Base-by-base conservation (phyloP, 1,140 invertebrate species). In the Phocides pigmalion region DNA sequence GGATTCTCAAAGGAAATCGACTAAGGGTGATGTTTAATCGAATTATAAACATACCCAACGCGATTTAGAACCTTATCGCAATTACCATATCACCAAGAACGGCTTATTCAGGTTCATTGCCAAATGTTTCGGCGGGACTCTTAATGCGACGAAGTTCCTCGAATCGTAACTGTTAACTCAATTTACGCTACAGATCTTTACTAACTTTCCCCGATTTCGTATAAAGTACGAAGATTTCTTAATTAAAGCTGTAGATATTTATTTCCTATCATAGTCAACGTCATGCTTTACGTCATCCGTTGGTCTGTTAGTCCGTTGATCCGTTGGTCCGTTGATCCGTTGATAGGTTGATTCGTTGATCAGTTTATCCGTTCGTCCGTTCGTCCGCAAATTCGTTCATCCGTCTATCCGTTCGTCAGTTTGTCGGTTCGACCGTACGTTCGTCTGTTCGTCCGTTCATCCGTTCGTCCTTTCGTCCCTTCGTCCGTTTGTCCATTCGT, bases 21-120 rank as follows among this genome's bases (percentile, higher is more conserved):
- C n/a, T 5, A 4, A 14, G 22, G 12, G 22, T 9, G 25, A 5
- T 22, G 12, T 49, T 50, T 15, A 50, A 50, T 32, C 22, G 25
- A 32, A 32, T 51, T 35, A 51, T 51, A 51, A 51, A 51, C 49
- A 11, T 14, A 35, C 15, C 25, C 32, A 35, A 51, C 15, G 9
- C 49, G 15, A 17, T 51, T 51, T 35, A 9, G 49, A 51, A 51
- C 49, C 49, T 51, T 51, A 51, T 51, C 49, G 9, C 49, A 35
- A 32, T 51, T 16, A 51, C 25, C 28, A 16, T 51, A 51, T 51
- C 25, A 32, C 25, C 15, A 28, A 35, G 35, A 51, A 51, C 15
- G 49, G 25, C n/a, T 37, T 32, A 37, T 37, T 51, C 15, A 32
- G n/a, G 49, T n/a, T 19, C 49, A 37, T 51, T 51, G n/a, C 28